Percentiles rank a stretch among this genome's conserved stretches.
Conservation (phyloP, 2,113 vertebrate genomes). For the Manacus vitellinus region DNA sequence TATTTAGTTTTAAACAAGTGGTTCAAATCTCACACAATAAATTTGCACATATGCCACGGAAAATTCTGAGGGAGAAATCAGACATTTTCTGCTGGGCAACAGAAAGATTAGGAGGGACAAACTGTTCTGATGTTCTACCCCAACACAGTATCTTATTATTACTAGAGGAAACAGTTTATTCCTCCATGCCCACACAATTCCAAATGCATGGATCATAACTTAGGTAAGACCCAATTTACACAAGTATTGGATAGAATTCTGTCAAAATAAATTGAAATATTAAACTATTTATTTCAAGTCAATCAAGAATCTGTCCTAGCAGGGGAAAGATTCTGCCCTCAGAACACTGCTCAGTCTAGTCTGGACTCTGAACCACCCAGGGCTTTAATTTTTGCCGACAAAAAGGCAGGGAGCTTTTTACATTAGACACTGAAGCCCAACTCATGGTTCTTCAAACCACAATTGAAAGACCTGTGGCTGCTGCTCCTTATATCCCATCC, state of each 20-base stretch:
- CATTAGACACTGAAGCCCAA: background rate
- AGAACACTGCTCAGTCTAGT: background rate
- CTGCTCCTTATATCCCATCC: background rate
- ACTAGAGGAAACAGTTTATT: background rate
- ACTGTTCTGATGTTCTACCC: background rate
- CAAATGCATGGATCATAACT: background rate
- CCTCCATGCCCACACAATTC: background rate
- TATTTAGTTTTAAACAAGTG: background rate
- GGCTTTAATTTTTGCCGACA: background rate
- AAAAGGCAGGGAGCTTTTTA: background rate
- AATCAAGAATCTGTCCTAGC: background rate
- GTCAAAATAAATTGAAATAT: background rate
- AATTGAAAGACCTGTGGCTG: background rate
- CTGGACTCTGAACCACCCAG: background rate
- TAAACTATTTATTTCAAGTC: background rate
- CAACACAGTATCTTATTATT: background rate
- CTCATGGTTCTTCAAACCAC: background rate
- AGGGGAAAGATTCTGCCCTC: background rate
- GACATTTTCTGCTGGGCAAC: background rate
- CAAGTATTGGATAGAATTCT: background rate
- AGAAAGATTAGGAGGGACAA: background rate
- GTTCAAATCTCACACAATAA: background rate
- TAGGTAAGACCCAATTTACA: background rate
- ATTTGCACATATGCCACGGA: background rate
- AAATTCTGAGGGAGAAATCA: background rate